Evolutionary conservation across 1,140 invertebrate species (phyloP).

Genomic region (Mycetomoellerius zeteki): DNA sequence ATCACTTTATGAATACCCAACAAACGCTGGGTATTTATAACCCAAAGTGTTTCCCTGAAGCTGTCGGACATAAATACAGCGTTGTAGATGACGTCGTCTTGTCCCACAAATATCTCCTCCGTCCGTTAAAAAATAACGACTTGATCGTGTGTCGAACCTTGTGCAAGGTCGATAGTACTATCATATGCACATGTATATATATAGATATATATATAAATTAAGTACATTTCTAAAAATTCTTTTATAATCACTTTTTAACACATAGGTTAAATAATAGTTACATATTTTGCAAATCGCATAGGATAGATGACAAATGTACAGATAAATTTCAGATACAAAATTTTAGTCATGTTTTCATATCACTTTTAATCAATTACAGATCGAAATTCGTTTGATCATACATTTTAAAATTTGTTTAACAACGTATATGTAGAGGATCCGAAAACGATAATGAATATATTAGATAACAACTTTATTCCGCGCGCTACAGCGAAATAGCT

Average conservation of each 20-base stretch:
- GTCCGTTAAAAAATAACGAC: constrained; percentile 43
- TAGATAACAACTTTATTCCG: neutral
- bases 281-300: neutral
- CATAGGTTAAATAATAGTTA: neutral
- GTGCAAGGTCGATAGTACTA: neutral
- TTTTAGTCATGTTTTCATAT: no score
- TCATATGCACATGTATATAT: no score
- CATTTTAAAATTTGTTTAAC: no score
- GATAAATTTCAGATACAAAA: neutral
- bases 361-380: no score
- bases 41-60: neutral
- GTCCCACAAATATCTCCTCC: constrained; percentile 48
- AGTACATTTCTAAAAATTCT: no score
- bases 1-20: constrained; percentile 27
- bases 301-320: neutral
- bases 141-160: constrained; percentile 7
- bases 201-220: no score
- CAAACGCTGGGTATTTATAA: constrained; percentile 53
- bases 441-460: neutral
- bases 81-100: constrained; percentile 35
- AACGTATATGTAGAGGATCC: no score
- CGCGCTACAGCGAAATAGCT: no score
- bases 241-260: no score
- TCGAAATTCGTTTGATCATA: no score
- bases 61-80: constrained; percentile 41